Percentiles rank a stretch among this genome's conserved stretches.
Conservation (phyloP, 2,113 vertebrate species). For the Tichodroma muraria region DNA sequence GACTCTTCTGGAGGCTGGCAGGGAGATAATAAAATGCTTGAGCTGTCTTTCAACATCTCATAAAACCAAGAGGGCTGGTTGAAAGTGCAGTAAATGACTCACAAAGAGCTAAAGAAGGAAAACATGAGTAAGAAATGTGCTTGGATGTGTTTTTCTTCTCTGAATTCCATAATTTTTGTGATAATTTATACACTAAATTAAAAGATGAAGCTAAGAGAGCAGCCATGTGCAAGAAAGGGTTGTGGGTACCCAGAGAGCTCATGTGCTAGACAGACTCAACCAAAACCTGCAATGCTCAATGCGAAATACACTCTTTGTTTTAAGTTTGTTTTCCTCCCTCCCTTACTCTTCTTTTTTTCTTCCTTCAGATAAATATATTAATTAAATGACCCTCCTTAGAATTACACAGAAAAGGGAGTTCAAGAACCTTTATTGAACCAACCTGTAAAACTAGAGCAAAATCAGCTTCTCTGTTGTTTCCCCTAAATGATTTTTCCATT, state of each 20-base stretch:
- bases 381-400: slow-evolving; percentile 54
- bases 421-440: slow-evolving; percentile 41
- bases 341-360: neutral
- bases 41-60: neutral
- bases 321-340: neutral
- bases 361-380: slow-evolving; percentile 48
- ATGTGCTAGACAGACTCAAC: neutral
- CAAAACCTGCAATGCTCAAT: neutral
- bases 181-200: slow-evolving; percentile 32
- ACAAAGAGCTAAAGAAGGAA: neutral
- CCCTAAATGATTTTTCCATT: slow-evolving; percentile 62
- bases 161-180: neutral
- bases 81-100: slow-evolving; percentile 10
- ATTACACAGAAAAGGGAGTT: slow-evolving; percentile 47
- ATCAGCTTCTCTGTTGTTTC: slow-evolving; percentile 56
- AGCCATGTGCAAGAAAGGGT: neutral
- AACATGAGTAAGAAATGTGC: neutral
- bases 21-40: neutral
- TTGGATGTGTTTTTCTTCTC: neutral
- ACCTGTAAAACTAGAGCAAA: slow-evolving; percentile 60
- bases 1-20: neutral
- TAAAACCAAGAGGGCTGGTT: neutral
- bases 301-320: slow-evolving; percentile 12
- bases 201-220: neutral
- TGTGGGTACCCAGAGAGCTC: neutral